Conservation (phyloP, 2,888 invertebrate genomes). For the Megalurothrips usitatus region DNA sequence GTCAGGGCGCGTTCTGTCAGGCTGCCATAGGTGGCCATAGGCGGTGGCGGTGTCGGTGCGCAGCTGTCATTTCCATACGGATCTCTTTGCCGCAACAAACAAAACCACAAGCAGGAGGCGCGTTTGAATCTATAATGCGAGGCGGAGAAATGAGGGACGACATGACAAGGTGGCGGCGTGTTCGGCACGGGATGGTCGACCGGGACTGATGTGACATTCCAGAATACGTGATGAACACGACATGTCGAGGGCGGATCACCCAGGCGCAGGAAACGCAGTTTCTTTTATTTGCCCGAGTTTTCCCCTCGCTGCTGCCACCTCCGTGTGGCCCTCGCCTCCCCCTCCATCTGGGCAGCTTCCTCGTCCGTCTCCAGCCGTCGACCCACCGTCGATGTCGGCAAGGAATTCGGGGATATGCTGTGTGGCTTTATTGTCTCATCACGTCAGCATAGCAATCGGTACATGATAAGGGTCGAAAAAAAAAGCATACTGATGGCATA, state of each 20-base stretch:
- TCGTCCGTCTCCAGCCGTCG: too few species aligned
- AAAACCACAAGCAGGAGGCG: neutral
- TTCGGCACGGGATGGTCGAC: too few species aligned
- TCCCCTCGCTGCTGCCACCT: neutral
- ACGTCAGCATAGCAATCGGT: neutral
- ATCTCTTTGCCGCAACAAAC: neutral
- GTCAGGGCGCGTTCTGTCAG: too few species aligned
- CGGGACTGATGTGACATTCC: neutral
- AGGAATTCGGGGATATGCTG: neutral
- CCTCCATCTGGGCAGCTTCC: too few species aligned
- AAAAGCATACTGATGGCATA: neutral
- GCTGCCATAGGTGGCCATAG: too few species aligned
- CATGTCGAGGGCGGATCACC: neutral
- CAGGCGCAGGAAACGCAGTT: neutral
- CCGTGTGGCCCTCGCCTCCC: too few species aligned
- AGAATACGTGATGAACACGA: neutral
- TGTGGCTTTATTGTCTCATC: neutral
- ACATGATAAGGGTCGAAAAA: neutral
- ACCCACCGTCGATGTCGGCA: neutral
- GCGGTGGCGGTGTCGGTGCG: too few species aligned
- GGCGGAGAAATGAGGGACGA: neutral
- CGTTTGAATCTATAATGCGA: constrained; percentile 1
- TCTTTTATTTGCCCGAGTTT: constrained; percentile 5
- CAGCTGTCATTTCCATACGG: neutral
- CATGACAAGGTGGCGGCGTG: neutral